phyloP scores from a whole-genome alignment of 2,113 vertebrate genomes.

The Chelonoidis abingdonii region DNA sequence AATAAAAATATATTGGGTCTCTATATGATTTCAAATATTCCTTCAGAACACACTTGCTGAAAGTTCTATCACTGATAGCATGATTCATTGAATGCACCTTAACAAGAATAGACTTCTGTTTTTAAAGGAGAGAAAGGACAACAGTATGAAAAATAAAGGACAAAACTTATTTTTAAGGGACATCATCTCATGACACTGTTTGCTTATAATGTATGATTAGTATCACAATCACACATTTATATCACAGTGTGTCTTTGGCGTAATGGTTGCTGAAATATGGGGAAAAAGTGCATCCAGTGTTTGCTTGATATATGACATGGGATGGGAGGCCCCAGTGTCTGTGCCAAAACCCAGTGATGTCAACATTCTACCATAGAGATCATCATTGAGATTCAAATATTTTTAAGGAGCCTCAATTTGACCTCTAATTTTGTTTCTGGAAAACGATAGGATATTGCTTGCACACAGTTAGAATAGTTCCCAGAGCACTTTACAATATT shows the following conservation, averaged over 20 bases:
- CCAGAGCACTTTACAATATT: neutral
- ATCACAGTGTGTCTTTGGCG: constrained; percentile 34
- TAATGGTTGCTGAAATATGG: constrained; percentile 49
- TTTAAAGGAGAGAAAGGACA: neutral
- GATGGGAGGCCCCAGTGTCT: neutral
- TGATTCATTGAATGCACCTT: neutral
- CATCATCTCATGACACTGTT: neutral
- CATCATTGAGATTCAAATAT: neutral
- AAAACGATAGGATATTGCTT: neutral
- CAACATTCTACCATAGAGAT: neutral
- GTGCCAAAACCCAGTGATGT: neutral
- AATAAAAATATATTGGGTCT: neutral
- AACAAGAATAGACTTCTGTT: neutral
- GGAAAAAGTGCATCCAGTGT: neutral
- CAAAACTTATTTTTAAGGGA: neutral
- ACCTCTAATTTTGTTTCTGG: neutral
- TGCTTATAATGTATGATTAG: neutral
- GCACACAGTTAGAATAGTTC: neutral
- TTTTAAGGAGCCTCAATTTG: neutral
- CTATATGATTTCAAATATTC: neutral
- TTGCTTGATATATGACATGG: neutral
- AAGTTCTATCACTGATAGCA: neutral
- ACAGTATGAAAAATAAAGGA: neutral
- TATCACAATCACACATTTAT: neutral
- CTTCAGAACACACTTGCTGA: neutral